Evolutionary conservation across 2,797 vertebrate genomes (phyloP), one percentile per base, ranked within the genome.

Genomic region (Lemur catta): DNA sequence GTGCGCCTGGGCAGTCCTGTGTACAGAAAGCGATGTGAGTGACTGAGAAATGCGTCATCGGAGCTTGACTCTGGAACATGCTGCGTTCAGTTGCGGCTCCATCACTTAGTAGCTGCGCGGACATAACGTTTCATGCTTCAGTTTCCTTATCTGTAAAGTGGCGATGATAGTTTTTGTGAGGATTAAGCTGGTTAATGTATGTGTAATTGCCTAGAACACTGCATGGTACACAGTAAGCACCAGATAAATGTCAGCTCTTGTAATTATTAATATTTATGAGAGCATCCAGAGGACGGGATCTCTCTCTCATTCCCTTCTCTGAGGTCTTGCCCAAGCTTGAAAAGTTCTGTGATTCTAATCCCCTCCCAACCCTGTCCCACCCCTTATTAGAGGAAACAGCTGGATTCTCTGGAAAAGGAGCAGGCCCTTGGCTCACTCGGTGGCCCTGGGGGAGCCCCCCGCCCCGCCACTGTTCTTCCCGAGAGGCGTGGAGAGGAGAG

Each of bases 381-480:
- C 7, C 35, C 14, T 69, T 41, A 9, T 13, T 46, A 63, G 46
- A 38, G n/a, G 63, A 50, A 85, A 35, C 2, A 75, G 46, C 11
- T 67, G 46, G 15, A 48, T 52, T 86, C 20, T 57, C 41, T 12
- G 55, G 81, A 59, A 59, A 46, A 59, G 41, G 24, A 91, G 30
- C 30, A 63, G n/a, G 48, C 17, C n/a, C 2, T 76, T 41, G 86
- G 65, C 52, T 76, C 20, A 5, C 41, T 14, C 3, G 0, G 15
- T 1, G 17, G 57, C 24, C 26, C 30, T 2, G 5, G n/a, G 24
- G 14, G 43, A 50, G 59, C 48, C 63, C 35, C 0, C 14, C 0
- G 1, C 33, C 0, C 15, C 1, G 0, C 8, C 1, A 30, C 71
- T 52, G 10, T 20, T 82, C 22, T 41, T 84, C 17, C 0, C 0